phyloP scores from a whole-genome alignment of 2,113 vertebrate genomes.

The Ibidorhyncha struthersii region DNA sequence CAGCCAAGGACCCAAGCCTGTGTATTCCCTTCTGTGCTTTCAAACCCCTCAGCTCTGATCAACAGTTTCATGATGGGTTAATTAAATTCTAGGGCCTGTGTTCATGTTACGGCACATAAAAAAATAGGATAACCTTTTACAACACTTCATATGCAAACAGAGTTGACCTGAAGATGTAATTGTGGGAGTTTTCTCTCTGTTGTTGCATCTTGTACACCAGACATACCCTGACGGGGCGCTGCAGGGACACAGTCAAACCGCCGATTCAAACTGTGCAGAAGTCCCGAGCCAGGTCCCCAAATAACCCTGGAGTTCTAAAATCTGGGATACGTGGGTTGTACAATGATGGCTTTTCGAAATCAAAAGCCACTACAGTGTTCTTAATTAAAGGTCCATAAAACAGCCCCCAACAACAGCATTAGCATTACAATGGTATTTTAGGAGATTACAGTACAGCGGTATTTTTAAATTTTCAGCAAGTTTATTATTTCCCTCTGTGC shows the following conservation, averaged over 20 bases:
- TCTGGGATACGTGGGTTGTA: background rate
- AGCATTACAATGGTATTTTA: slow-evolving; percentile 7
- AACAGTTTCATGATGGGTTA: background rate
- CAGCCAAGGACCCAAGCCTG: background rate
- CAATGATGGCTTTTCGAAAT: slow-evolving; percentile 1
- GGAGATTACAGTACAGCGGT: background rate
- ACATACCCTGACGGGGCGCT: background rate
- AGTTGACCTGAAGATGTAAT: background rate
- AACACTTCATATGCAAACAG: background rate
- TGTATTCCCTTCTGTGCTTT: background rate
- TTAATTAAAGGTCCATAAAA: slow-evolving; percentile 37
- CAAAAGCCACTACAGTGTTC: slow-evolving; percentile 2
- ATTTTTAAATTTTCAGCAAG: background rate
- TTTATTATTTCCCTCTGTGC: background rate
- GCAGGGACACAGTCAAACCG: background rate
- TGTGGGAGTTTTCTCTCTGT: background rate
- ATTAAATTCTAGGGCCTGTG: background rate
- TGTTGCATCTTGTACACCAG: background rate
- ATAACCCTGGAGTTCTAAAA: slow-evolving; percentile 17
- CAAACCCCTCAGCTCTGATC: background rate
- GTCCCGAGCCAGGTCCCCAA: slow-evolving; percentile 13
- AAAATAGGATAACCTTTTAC: background rate
- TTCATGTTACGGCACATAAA: background rate
- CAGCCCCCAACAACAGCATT: background rate
- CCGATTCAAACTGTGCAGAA: background rate